A percentile compares a stretch with the other conserved stretches of the same genome.
Conservation (phyloP, 2,888 invertebrate species). For the Drosophila siamana region DNA sequence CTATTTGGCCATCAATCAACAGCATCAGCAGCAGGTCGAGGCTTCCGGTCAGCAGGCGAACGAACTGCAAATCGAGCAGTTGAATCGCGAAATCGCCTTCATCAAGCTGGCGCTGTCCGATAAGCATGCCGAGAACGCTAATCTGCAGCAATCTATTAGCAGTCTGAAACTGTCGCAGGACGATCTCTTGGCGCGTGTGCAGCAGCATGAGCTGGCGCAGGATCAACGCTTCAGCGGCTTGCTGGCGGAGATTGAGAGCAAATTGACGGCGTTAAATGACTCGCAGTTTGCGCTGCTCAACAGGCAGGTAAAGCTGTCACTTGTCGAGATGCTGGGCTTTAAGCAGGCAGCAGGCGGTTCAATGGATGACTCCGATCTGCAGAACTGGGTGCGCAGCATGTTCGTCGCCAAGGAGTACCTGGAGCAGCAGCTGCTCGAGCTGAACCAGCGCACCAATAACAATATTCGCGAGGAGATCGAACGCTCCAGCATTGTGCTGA, state of each 20-base stretch:
- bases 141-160: slow-evolving; percentile 80
- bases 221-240: slow-evolving; percentile 77
- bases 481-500: slow-evolving; percentile 83
- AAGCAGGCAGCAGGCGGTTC: slow-evolving; percentile 76
- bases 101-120: slow-evolving; percentile 87
- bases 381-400: slow-evolving; percentile 87
- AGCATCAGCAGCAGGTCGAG: slow-evolving; percentile 16
- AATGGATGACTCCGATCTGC: slow-evolving; percentile 86
- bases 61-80: slow-evolving; percentile 86
- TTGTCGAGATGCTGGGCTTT: slow-evolving; percentile 87
- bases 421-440: slow-evolving; percentile 86
- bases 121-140: slow-evolving; percentile 85
- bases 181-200: slow-evolving; percentile 76
- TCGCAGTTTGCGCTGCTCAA: slow-evolving; percentile 87
- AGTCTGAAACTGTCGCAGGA: slow-evolving; percentile 76
- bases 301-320: slow-evolving; percentile 86
- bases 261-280: slow-evolving; percentile 74
- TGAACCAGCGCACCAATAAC: slow-evolving; percentile 85
- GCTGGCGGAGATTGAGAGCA: slow-evolving; percentile 81
- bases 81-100: slow-evolving; percentile 86
- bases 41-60: slow-evolving; percentile 51
- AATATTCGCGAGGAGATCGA: slow-evolving; percentile 85
- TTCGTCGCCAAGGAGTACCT: slow-evolving; percentile 89
- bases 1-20: slow-evolving; percentile 19
- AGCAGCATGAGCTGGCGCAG: slow-evolving; percentile 74